These are phyloP conservation scores for Holcopasites calliopsidis DNA, from an alignment of 1,140 invertebrate genomes.

Conservation along the genomic window DNA sequence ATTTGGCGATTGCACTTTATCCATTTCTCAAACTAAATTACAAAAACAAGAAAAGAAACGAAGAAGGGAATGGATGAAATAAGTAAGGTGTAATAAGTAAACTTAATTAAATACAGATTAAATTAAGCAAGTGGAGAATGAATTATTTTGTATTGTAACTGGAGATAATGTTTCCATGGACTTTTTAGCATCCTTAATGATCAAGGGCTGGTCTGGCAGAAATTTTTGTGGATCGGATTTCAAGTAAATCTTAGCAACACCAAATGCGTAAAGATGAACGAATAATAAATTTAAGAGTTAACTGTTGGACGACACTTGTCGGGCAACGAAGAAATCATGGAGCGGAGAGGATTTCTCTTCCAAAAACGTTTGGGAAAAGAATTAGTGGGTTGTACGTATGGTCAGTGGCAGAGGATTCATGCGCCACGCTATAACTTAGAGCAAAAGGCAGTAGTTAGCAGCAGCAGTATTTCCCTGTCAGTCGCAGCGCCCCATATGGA, in stretches of 20 bases:
- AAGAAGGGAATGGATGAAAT: no score
- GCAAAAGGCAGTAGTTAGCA: slow-evolving; percentile 62
- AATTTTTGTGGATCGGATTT: not conserved
- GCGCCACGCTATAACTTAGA: slow-evolving; percentile 55
- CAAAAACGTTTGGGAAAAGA: slow-evolving; percentile 2
- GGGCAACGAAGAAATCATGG: not conserved
- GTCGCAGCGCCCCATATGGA: slow-evolving; percentile 52
- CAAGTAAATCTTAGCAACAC: not conserved
- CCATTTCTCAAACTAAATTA: no score
- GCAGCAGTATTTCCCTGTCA: slow-evolving; percentile 61
- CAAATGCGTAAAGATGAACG: no score
- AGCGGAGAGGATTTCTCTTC: no score
- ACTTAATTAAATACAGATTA: no score
- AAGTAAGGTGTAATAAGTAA: no score
- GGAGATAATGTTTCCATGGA: not conserved
- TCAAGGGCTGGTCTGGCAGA: not conserved
- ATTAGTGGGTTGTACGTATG: not conserved
- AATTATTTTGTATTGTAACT: no score
- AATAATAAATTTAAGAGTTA: not conserved
- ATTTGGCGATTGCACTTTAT: no score
- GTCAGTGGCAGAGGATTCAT: slow-evolving; percentile 28
- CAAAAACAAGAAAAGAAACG: no score
- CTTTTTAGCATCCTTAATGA: not conserved
- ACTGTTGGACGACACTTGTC: not conserved
- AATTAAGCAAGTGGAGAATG: no score